Percentiles rank a stretch among this genome's conserved stretches.
Conservation (phyloP, 2,888 invertebrate species). For the Amaurobius ferox region DNA sequence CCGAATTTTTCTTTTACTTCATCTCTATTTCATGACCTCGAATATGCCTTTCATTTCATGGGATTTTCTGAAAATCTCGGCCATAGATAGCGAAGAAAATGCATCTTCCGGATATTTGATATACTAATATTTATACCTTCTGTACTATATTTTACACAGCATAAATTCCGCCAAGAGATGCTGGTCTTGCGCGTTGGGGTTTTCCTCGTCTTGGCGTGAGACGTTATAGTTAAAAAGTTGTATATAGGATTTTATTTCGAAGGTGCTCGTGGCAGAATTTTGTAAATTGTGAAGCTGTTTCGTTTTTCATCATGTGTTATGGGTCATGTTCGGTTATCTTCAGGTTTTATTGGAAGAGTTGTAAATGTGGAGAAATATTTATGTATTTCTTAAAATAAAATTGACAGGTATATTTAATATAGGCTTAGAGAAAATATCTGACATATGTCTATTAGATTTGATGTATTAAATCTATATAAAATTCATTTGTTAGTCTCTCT, state of each 20-base stretch:
- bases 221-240: slow-evolving; percentile 3
- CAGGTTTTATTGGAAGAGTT: too few relatives aligned
- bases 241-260: background rate
- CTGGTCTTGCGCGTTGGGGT: background rate
- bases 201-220: background rate
- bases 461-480: too few relatives aligned
- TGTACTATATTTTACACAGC: background rate
- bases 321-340: too few relatives aligned
- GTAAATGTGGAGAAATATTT: too few relatives aligned
- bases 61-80: background rate
- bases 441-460: too few relatives aligned
- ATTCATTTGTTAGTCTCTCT: too few relatives aligned
- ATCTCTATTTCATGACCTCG: background rate
- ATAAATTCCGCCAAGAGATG: background rate
- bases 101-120: background rate
- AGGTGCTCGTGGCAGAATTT: too few relatives aligned
- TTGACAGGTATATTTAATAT: too few relatives aligned
- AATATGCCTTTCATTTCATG: background rate
- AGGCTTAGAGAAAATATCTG: too few relatives aligned
- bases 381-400: too few relatives aligned
- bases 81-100: background rate
- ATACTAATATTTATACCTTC: background rate
- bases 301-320: too few relatives aligned
- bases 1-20: background rate
- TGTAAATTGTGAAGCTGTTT: too few relatives aligned